Evolutionary conservation across 2,797 vertebrate species (phyloP), one percentile per base, ranked within the genome.

Genomic region (Phataginus tetradactyla): DNA sequence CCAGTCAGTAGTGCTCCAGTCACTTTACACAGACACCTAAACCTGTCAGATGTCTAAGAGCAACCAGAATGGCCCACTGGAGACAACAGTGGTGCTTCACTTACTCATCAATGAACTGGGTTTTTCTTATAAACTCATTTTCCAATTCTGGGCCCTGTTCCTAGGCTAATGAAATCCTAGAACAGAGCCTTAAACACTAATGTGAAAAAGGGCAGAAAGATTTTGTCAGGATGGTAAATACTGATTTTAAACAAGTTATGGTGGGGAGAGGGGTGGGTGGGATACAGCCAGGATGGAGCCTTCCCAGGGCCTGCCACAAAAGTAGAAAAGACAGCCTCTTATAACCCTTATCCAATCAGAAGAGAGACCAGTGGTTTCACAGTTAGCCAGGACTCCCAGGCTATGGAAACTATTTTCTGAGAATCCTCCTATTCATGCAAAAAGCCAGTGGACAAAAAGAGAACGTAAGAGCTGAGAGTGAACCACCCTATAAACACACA

Each of bases 1-100:
- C 84, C 97, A 97, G 96, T 96, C 97, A 98, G 97, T 94, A 96
- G 93, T 91, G 96, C 94, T 98, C 96, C 97, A 98, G 97, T 97
- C 96, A 97, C 97, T 98, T 97, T 98, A 97, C 96, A 94, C 97
- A 97, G 61, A 97, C 96, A 87, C 83, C 96, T 63, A 91, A 97
- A 96, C 80, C 93, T 90, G 95, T 88, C 92, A 91, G 42, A 86
- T 84, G 89, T 88, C 88, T 42, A 77, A 89, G 37, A 91, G 91
- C 77, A 83, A 94, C n/a, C 64, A 66, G 53, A 74, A 97, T 85
- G 75, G 93, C 68, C 94, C 90, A 94, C 84, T 96, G 80, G 94
- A 96, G 61, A 96, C 15, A 84, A 84, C 1, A 1, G 86, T 49
- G 59, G 59, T n/a, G 51, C 90, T 95, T 23, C 0, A 78, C 32